These are phyloP conservation scores for Drosophila atroscutellata DNA, from an alignment of 2,888 invertebrate genomes.

Conservation along the genomic window DNA sequence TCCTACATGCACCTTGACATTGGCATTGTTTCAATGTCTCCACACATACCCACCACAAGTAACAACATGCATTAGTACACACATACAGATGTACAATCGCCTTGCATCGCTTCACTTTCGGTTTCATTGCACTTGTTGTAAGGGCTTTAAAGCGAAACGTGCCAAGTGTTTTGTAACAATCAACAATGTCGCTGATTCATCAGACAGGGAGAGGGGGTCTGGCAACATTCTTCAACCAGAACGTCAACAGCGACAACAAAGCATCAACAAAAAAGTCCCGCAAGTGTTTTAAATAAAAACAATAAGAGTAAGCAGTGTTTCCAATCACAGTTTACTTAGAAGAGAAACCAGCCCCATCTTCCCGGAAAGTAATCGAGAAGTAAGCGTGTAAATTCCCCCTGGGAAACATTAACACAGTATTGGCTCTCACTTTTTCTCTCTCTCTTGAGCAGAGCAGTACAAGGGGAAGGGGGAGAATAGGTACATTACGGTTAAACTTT, in stretches of 20 bases:
- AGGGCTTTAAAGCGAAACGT: slow-evolving; percentile 37
- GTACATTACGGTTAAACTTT: slow-evolving; percentile 25
- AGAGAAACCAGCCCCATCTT: background rate
- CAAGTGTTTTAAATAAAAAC: background rate
- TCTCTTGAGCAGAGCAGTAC: background rate
- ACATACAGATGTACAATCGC: background rate
- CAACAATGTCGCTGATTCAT: slow-evolving; percentile 6
- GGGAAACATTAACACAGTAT: background rate
- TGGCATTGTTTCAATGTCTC: slow-evolving; percentile 17
- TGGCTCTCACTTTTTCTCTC: background rate
- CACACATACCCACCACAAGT: background rate
- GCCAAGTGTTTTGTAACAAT: slow-evolving; percentile 45
- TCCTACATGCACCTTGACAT: slow-evolving; percentile 24
- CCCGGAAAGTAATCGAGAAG: background rate
- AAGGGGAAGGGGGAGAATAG: too few species aligned
- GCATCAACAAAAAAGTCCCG: slow-evolving; percentile 11
- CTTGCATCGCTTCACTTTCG: slow-evolving; percentile 25
- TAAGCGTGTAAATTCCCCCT: background rate
- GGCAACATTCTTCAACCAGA: slow-evolving; percentile 25
- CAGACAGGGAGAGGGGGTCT: background rate
- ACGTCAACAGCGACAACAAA: slow-evolving; percentile 13
- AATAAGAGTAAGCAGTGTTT: background rate
- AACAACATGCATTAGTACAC: background rate
- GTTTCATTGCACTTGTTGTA: slow-evolving; percentile 28
- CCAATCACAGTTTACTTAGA: background rate